phyloP scores from a whole-genome alignment of 2,888 invertebrate species.

The Balanococcus diminutus region DNA sequence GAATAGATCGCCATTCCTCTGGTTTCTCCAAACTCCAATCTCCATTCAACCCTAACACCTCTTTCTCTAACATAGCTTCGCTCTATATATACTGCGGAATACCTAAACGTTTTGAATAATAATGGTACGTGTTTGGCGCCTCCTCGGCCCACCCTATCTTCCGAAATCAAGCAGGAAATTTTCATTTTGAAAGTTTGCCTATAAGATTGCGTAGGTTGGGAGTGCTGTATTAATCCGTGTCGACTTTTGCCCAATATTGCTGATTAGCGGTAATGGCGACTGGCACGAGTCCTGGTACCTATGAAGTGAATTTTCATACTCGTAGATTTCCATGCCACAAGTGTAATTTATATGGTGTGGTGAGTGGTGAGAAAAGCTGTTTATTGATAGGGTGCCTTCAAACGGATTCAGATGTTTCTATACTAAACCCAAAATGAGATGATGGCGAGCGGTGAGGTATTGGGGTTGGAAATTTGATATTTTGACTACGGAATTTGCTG shows the following conservation, averaged over 20 bases:
- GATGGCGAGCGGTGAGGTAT: too few species aligned
- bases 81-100: not conserved
- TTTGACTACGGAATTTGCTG: too few species aligned
- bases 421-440: too few species aligned
- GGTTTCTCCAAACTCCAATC: not conserved
- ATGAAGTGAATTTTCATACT: not conserved
- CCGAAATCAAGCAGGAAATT: not conserved
- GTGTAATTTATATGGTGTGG: not conserved
- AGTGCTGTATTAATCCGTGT: not conserved
- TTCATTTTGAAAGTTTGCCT: slow-evolving; percentile 5
- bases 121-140: not conserved
- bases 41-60: not conserved
- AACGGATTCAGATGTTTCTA: too few species aligned
- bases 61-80: not conserved
- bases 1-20: not conserved
- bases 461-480: too few species aligned
- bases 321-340: not conserved
- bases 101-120: slow-evolving; percentile 5
- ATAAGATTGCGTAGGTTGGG: not conserved
- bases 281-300: not conserved
- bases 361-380: not conserved
- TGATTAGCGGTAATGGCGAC: not conserved
- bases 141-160: not conserved
- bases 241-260: not conserved
- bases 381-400: not conserved